Evolutionary conservation across 2,113 vertebrate genomes (phyloP), one percentile per base, ranked within the genome.

Genomic region (Pteropus alecto): DNA sequence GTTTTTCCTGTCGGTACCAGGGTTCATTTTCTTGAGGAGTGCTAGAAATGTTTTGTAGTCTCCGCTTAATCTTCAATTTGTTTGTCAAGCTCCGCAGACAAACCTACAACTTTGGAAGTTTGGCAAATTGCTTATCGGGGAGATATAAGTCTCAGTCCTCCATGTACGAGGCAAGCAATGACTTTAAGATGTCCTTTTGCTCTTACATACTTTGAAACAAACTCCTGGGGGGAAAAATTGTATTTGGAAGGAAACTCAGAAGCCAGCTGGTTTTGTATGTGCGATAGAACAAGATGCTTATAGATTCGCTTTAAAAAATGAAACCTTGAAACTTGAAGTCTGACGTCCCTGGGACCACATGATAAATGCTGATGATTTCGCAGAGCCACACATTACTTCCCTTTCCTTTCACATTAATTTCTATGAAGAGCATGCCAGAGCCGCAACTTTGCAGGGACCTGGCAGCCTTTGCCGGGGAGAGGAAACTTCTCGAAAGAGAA

Each of bases 231-330:
- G 2, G 2, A 60, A 76, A 68, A 61, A 61, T 56, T 65, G 24
- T 82, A 67, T 92, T 94, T 93, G 56, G 93, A 93, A 96, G 77
- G 74, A 85, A 84, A 79, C 81, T 54, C 70, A 41, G 86, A 94
- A 91, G 78, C 46, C 33, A 73, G 71, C 51, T 87, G 12, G 91
- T 92, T 97, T 91, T 88, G 16, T 94, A 14, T 67, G 65, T 97
- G 84, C 87, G 93, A 38, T 93, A 70, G 89, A 88, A 96, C 89
- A 92, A 77, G 94, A 95, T 95, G 93, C 87, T 98, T 84, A 82
- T 93, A 89, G 7, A 87, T 93, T 86, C 41, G 22, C 91, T 98
- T 94, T 82, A 90, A 95, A 95, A 98, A 97, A 97, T 11, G 16
- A 96, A 97, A 88, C 56, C 73, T 92, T 54, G 28, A 58, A 87